Evolutionary conservation across 2,888 invertebrate genomes (phyloP).

Genomic region (Eristalis tenax): DNA sequence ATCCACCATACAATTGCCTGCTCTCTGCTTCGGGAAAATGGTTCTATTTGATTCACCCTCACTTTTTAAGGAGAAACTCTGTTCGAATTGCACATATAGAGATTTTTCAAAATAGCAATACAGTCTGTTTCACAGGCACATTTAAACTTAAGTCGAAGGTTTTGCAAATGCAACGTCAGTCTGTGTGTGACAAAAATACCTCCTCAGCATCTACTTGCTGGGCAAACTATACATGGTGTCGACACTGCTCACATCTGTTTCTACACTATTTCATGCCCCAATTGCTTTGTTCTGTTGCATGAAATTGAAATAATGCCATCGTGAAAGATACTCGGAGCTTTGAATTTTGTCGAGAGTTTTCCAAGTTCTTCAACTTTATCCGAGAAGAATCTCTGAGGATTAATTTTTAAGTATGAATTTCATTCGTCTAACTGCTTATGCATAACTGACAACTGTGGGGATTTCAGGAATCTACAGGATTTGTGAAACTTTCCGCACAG

Average conservation of each 20-base stretch:
- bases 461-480: background rate
- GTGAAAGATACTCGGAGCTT: slow-evolving; percentile 19
- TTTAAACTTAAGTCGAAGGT: background rate
- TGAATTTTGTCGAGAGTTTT: slow-evolving; percentile 23
- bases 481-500: slow-evolving; percentile 12
- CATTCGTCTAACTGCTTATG: slow-evolving; percentile 18
- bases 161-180: background rate
- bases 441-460: slow-evolving; percentile 5
- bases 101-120: slow-evolving; percentile 17
- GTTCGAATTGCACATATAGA: slow-evolving; percentile 11
- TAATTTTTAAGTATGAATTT: slow-evolving; percentile 41
- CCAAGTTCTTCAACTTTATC: slow-evolving; percentile 11
- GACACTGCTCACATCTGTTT: slow-evolving; percentile 54
- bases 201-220: background rate
- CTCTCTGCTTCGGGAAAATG: slow-evolving; percentile 48
- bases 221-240: slow-evolving; percentile 16
- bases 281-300: slow-evolving; percentile 54
- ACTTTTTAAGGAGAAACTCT: slow-evolving; percentile 30
- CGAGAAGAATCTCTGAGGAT: slow-evolving; percentile 38
- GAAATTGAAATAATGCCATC: slow-evolving; percentile 48
- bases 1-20: slow-evolving; percentile 36
- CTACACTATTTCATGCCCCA: slow-evolving; percentile 48
- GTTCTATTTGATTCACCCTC: slow-evolving; percentile 49
- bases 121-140: slow-evolving; percentile 13
- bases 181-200: background rate